Base-by-base conservation (phyloP, 2,888 invertebrate genomes). In the Eurytoma adleriae region DNA sequence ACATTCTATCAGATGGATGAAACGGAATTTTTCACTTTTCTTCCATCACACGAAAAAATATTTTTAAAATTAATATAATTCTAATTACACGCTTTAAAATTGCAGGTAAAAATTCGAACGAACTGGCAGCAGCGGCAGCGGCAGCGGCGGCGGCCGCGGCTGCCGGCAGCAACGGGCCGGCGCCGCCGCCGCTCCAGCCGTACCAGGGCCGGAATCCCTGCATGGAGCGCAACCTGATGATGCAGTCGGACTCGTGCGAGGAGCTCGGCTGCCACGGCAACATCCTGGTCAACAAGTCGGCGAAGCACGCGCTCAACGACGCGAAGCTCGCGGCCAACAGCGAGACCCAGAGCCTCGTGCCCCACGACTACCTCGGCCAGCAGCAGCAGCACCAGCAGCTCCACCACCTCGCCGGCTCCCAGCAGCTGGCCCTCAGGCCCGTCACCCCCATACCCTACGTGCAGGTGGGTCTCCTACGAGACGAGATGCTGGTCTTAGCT, bases 161-260 rank as follows among this genome's bases (percentile, higher is more conserved):
- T 0, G 59, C 18, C 66, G 10, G 14, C 18, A 57, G 66, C 67
- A 59, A 27, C n/a, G 4, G 16, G 14, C 12, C 57, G 2, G n/a
- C 52, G 14, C 72, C 59, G 86, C 64, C 78, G 18, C 78, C 67
- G 16, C 61, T 96, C 64, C 96, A 95, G 87, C 96, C 96, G 0
- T 95, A 96, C 90, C 96, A 97, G 89, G 97, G 97, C 0, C 92
- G 96, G 48, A 97, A 97, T 92, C 94, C 94, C 0, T 97, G 96
- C 83, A 92, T 95, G 87, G 96, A 96, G 87, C 91, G 96, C 13
- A 96, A 96, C 91, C 90, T 94, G 84, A 93, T 93, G 91, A 89
- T 93, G 83, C 89, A 93, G 84, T 89, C 92, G 74, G 90, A 92
- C 86, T 92, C 93, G 82, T 90, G 93, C 86, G 92, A 94, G 83